phyloP scores from a whole-genome alignment of 2,888 invertebrate species.

The Altica lythri region DNA sequence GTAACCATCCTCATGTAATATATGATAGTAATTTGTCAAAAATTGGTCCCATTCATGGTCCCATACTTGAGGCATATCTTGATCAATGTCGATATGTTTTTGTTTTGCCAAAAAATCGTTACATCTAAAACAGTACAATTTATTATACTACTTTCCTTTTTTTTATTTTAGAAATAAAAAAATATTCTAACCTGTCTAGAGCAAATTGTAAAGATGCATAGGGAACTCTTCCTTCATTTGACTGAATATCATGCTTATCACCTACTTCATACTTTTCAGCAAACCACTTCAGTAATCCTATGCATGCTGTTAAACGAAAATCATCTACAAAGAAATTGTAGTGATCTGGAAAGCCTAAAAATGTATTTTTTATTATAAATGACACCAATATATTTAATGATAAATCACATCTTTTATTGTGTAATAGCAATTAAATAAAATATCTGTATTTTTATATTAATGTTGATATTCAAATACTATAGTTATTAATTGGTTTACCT shows the following conservation, averaged over 20 bases:
- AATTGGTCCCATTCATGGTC: conserved; percentile 92
- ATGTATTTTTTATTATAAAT: no score
- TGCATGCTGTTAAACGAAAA: conserved; percentile 86
- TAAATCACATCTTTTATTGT: no score
- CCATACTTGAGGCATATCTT: conserved; percentile 65
- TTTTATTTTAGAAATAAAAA: background rate
- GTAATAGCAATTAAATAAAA: no score
- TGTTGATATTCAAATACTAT: no score
- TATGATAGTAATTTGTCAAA: conserved; percentile 68
- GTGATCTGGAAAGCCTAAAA: conserved; percentile 72
- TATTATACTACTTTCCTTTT: background rate
- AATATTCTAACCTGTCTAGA: conserved; percentile 58
- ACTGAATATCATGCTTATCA: conserved; percentile 63
- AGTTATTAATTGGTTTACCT: conserved; percentile 59
- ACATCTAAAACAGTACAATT: conserved; percentile 58
- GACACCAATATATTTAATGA: background rate
- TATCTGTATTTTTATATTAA: no score
- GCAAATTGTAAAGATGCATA: conserved; percentile 81
- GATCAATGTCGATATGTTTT: conserved; percentile 77
- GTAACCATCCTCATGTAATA: conserved; percentile 67
- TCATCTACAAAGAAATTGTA: conserved; percentile 84
- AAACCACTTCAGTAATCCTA: conserved; percentile 81
- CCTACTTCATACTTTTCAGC: conserved; percentile 57
- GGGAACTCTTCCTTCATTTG: conserved; percentile 71
- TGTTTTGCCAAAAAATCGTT: conserved; percentile 76